Evolutionary conservation across 2,888 invertebrate genomes (phyloP).

Genomic region (Alentia gelatinosa): DNA sequence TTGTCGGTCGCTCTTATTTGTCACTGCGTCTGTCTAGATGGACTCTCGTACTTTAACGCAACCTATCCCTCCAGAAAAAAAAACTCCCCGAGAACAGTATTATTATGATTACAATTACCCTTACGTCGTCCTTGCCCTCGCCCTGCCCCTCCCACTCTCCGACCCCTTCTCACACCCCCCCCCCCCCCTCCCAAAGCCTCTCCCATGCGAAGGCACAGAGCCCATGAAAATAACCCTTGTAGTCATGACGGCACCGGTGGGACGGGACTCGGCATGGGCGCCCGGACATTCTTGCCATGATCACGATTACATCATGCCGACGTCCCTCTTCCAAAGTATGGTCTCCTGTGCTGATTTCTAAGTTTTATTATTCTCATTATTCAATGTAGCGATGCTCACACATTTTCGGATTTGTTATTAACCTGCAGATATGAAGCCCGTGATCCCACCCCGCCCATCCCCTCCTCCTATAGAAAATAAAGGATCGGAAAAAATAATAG

Average conservation of each 20-base stretch:
- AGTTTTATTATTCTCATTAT: not conserved
- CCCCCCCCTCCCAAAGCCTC: not conserved
- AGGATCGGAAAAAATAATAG: too few species aligned
- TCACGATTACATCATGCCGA: constrained; percentile 36
- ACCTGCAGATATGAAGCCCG: not conserved
- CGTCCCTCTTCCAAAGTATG: constrained; percentile 25
- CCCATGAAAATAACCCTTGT: not conserved
- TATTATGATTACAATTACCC: not conserved
- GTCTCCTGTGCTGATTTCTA: constrained; percentile 17
- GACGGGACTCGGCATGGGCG: constrained; percentile 7
- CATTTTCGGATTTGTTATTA: constrained; percentile 20
- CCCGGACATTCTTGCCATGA: constrained; percentile 40
- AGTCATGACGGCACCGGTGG: not conserved
- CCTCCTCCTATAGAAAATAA: not conserved
- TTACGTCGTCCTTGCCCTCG: not conserved
- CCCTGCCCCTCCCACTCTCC: not conserved
- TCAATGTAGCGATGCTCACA: not conserved
- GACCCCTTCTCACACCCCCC: too few species aligned
- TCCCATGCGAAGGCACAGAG: not conserved
- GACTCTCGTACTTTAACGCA: not conserved
- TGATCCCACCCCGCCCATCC: too few species aligned
- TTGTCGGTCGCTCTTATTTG: not conserved
- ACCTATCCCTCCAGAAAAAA: constrained; percentile 31
- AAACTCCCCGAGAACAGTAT: not conserved
- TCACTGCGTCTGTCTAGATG: not conserved